phyloP scores from a whole-genome alignment of 2,113 vertebrate species.

The Bubo bubo region DNA sequence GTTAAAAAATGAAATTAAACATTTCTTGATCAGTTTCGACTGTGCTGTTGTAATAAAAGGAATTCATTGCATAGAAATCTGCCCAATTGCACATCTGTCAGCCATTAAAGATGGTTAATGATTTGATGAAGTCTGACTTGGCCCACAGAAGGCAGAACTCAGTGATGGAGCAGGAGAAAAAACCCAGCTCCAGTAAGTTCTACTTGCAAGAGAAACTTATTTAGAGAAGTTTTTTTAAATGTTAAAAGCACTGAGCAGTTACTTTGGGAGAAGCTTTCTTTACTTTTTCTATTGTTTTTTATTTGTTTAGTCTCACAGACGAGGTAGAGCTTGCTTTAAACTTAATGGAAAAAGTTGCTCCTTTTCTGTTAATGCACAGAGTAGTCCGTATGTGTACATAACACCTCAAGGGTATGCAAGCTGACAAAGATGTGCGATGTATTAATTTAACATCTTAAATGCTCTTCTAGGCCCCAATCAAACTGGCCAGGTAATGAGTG shows the following conservation, averaged over 20 bases:
- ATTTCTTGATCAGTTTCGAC: not conserved
- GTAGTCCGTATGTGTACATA: not conserved
- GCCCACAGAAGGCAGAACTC: not conserved
- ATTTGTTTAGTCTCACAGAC: not conserved
- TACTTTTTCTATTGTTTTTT: not conserved
- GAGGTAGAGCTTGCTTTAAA: not conserved
- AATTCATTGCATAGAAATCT: not conserved
- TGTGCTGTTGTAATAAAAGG: not conserved
- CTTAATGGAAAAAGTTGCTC: not conserved
- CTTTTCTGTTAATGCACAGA: not conserved
- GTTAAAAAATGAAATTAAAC: not conserved
- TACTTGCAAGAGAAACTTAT: not conserved
- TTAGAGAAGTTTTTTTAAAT: not conserved
- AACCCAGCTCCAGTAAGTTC: rapidly evolving
- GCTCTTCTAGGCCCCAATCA: rapidly evolving
- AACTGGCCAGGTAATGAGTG: not conserved
- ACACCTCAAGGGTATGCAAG: not conserved
- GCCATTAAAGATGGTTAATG: not conserved
- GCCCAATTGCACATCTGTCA: not conserved
- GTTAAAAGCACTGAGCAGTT: not conserved
- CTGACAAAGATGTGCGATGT: not conserved
- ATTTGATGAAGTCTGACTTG: not conserved
- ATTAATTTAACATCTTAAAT: not conserved
- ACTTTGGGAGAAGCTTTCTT: not conserved
- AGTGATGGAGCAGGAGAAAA: rapidly evolving